Evolutionary conservation across 2,113 vertebrate genomes (phyloP).

Genomic region (Nibea coibor): DNA sequence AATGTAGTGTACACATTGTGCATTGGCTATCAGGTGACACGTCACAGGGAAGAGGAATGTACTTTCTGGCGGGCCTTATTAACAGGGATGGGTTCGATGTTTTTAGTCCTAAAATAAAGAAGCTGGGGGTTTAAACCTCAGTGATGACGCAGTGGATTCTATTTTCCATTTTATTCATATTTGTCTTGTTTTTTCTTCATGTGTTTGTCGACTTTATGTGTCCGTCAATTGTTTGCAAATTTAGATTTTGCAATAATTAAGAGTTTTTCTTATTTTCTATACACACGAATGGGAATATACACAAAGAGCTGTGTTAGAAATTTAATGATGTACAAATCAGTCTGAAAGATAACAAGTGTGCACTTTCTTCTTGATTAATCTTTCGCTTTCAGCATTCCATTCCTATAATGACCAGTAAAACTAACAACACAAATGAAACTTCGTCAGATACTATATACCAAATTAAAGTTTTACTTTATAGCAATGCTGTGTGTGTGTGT

Average conservation of each 20-base stretch:
- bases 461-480: conserved; percentile 83
- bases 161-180: conserved; percentile 23
- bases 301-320: conserved; percentile 40
- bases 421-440: conserved; percentile 63
- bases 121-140: conserved; percentile 2
- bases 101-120: conserved; percentile 15
- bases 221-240: conserved; percentile 53
- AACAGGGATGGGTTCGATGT: not conserved
- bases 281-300: conserved; percentile 49
- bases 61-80: conserved; percentile 45
- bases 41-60: conserved; percentile 41
- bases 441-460: conserved; percentile 65
- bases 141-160: not conserved
- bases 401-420: conserved; percentile 63
- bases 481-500: not conserved
- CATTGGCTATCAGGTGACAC: conserved; percentile 30
- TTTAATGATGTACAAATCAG: conserved; percentile 61
- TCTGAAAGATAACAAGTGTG: conserved; percentile 49
- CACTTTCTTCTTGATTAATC: conserved; percentile 63
- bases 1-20: conserved; percentile 20
- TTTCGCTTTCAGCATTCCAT: conserved; percentile 71
- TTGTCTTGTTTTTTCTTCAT: conserved; percentile 3
- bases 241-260: conserved; percentile 65
- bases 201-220: conserved; percentile 32
- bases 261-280: conserved; percentile 71